Evolutionary conservation across 2,113 vertebrate species (phyloP), one percentile per base, ranked within the genome.

Genomic region (Callocephalon fimbriatum): DNA sequence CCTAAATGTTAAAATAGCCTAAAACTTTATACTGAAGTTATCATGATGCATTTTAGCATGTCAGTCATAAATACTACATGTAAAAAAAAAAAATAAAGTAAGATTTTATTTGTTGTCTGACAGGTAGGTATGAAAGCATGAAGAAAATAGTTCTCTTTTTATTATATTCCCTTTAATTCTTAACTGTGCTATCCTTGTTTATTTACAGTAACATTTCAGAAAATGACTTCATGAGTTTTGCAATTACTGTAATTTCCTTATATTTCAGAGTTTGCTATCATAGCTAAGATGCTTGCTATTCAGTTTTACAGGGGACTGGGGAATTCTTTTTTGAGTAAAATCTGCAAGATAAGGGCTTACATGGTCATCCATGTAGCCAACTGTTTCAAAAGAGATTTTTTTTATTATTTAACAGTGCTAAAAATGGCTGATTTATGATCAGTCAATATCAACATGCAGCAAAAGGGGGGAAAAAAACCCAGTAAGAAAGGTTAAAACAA

Each of bases 381-480:
- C 8, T 78, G 6, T 38, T 72, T 38, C 31, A 86, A 76, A 62
- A 44, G 1, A 45, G 4, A 3, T 15, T 2, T 22, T 56, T 40
- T 81, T 25, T 40, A 27, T 38, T 38, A 31, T 53, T 29, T 32
- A 32, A 47, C 4, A 22, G 4, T 45, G 16, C 1, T 62, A 86
- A 86, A 90, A 76, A 31, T 37, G 2, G 4, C 2, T 83, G 25
- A 37, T 80, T 45, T 88, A 18, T 51, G 5, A 35, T 42, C 35
- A 35, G 8, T 47, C 29, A 65, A 29, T 35, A 59, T 20, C 19
- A 5, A 4, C 18, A 56, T 23, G 15, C 4, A 68, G 35, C 3
- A 54, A 68, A 73, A 59, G 1, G 2, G 5, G 7, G 21, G 13
- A 9, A 58, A 51, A 58, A 70, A 65, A 0, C 4, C 0, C 4